phyloP scores from a whole-genome alignment of 2,797 vertebrate species.

The Mareca penelope region DNA sequence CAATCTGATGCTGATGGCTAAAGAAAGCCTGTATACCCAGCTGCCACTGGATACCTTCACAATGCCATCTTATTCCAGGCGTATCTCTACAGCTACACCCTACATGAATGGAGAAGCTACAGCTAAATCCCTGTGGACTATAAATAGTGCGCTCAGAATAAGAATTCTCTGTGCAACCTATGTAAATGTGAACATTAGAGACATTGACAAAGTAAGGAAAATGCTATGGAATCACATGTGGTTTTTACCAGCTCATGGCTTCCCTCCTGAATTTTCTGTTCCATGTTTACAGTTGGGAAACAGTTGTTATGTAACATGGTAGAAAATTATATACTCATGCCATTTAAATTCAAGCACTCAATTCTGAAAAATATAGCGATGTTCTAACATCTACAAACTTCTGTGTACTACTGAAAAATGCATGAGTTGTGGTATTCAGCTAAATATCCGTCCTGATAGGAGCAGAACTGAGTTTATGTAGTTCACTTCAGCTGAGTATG shows the following conservation, averaged over 20 bases:
- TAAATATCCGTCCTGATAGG: background rate
- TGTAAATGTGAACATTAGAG: slow-evolving; percentile 96
- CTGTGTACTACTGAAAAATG: background rate
- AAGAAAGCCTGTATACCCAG: slow-evolving; percentile 95
- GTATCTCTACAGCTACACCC: slow-evolving; percentile 94
- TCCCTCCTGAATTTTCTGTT: background rate
- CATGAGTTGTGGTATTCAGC: background rate
- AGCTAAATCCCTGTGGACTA: slow-evolving; percentile 93
- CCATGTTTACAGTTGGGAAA: background rate
- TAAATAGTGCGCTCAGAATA: slow-evolving; percentile 92
- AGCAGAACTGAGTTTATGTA: background rate
- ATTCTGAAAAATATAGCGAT: background rate
- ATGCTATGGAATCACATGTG: rapidly evolving
- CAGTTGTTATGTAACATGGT: background rate
- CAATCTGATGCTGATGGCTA: slow-evolving; percentile 97
- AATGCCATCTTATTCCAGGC: slow-evolving; percentile 93
- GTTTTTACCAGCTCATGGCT: background rate
- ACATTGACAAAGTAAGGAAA: slow-evolving; percentile 92
- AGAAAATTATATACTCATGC: background rate
- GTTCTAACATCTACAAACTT: background rate
- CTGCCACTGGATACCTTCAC: slow-evolving; percentile 92
- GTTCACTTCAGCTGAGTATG: background rate
- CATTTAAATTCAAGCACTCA: background rate
- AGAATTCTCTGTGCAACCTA: slow-evolving; percentile 96
- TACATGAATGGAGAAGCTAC: slow-evolving; percentile 96